Evolutionary conservation across 2,797 vertebrate genomes (phyloP).

Genomic region (Loris lydekkerianus): DNA sequence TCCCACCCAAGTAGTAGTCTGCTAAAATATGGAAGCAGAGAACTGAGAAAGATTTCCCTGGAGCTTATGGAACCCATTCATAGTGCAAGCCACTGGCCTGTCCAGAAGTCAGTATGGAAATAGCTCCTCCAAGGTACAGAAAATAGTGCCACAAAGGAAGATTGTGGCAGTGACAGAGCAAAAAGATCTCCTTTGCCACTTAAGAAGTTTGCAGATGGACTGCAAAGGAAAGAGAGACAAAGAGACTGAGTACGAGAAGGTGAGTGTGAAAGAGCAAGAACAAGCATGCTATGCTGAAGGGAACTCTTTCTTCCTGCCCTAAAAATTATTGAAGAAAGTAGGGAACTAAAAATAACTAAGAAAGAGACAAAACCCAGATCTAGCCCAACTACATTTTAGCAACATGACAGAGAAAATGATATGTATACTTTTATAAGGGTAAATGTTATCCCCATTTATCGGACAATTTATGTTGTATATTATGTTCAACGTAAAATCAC

Average conservation of each 20-base stretch:
- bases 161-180: not conserved
- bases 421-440: not conserved
- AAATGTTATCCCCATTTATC: not conserved
- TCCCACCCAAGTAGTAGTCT: not conserved
- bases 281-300: not conserved
- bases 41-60: not conserved
- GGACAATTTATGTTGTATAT: too few relatives aligned
- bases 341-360: conserved; percentile 20
- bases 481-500: not conserved
- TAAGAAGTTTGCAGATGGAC: not conserved
- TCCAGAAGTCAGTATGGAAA: not conserved
- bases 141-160: not conserved
- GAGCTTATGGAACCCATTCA: not conserved
- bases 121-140: not conserved
- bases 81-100: not conserved
- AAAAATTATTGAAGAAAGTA: not conserved
- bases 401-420: not conserved
- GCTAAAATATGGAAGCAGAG: not conserved
- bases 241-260: not conserved
- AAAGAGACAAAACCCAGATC: not conserved
- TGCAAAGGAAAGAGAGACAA: not conserved
- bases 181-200: not conserved
- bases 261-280: not conserved
- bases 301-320: not conserved
- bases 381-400: not conserved